Percentiles rank a stretch among this genome's conserved stretches.
Evolutionary conservation across 2,113 vertebrate species (phyloP).

Genomic region (Gulo gulo): DNA sequence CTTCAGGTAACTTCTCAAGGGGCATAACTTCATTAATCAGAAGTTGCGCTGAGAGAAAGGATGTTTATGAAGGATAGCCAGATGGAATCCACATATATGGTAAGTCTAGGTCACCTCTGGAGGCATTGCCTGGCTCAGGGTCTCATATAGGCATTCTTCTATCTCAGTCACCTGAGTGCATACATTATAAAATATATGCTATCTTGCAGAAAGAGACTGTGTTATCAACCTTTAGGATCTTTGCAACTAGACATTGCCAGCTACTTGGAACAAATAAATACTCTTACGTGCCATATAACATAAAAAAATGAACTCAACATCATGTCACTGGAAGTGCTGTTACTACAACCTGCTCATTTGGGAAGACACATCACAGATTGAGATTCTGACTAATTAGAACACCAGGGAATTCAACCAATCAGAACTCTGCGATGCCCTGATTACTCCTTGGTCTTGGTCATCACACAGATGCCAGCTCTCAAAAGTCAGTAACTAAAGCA

Average conservation of each 20-base stretch:
- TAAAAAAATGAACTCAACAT: background rate
- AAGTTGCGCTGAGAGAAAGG: background rate
- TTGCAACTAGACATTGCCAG: background rate
- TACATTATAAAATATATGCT: background rate
- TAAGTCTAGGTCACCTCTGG: background rate
- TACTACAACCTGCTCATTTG: slow-evolving; percentile 6
- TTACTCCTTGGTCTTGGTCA: background rate
- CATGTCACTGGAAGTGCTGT: background rate
- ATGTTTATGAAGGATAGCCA: background rate
- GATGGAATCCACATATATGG: background rate
- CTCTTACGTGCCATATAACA: background rate
- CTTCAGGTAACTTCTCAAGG: background rate
- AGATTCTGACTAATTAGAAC: slow-evolving; percentile 14
- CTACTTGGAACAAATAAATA: slow-evolving; percentile 1
- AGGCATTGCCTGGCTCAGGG: background rate
- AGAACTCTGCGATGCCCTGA: background rate
- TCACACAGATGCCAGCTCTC: background rate
- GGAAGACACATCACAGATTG: slow-evolving; percentile 5
- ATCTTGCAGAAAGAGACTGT: background rate
- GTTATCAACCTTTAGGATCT: background rate
- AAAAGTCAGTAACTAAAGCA: background rate
- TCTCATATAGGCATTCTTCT: background rate
- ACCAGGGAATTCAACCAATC: slow-evolving; percentile 26
- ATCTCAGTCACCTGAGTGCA: background rate
- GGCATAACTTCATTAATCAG: background rate